phyloP scores from a whole-genome alignment of 2,888 invertebrate species.

The Metopia argyrocephala region DNA sequence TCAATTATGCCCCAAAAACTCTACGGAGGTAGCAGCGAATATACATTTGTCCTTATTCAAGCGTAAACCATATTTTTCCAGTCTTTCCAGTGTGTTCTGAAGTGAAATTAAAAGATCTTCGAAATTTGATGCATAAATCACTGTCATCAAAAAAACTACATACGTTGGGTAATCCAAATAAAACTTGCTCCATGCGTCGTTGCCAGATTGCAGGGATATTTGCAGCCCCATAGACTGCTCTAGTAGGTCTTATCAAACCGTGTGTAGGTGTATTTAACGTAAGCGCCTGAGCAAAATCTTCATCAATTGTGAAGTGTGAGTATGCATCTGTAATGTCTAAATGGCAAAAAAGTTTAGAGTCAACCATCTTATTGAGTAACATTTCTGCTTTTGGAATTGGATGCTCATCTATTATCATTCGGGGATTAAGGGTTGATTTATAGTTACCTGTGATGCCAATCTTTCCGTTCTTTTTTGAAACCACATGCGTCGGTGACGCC shows the following conservation, averaged over 20 bases:
- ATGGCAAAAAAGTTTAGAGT: background rate
- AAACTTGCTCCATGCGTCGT: constrained; percentile 8
- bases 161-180: constrained; percentile 6
- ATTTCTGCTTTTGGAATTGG: background rate
- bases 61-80: background rate
- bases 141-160: constrained; percentile 9
- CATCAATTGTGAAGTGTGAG: constrained; percentile 17
- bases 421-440: background rate
- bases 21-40: constrained; percentile 25
- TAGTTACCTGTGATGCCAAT: constrained; percentile 8
- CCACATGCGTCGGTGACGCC: background rate
- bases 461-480: background rate
- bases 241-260: constrained; percentile 22
- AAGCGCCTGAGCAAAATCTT: constrained; percentile 5
- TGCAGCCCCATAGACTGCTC: constrained; percentile 32
- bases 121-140: constrained; percentile 8
- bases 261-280: constrained; percentile 3
- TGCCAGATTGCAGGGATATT: constrained; percentile 50
- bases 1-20: constrained; percentile 32
- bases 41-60: background rate
- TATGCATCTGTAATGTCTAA: constrained; percentile 3
- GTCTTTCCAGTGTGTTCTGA: constrained; percentile 12
- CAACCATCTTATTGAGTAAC: background rate
- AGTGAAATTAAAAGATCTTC: background rate
- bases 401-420: constrained; percentile 2